These are phyloP conservation scores for Orthosia gothica DNA, from an alignment of 2,888 invertebrate species.

Conservation along the genomic window DNA sequence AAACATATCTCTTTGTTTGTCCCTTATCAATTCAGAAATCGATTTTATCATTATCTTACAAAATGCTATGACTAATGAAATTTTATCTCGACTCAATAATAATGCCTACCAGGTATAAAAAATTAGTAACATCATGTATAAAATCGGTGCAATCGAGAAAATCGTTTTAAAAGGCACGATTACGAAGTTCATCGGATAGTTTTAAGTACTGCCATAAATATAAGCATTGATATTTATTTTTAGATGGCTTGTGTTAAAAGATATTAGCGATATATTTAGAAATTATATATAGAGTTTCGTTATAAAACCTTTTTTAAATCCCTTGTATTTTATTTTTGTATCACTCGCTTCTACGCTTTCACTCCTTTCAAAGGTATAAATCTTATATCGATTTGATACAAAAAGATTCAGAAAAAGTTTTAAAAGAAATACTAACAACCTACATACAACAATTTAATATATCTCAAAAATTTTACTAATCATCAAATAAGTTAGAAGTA, in stretches of 20 bases:
- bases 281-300: conserved; percentile 39
- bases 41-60: not conserved
- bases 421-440: too few relatives aligned
- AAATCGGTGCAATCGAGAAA: conserved; percentile 46
- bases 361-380: conserved; percentile 17
- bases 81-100: not conserved
- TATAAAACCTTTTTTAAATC: not conserved
- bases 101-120: not conserved
- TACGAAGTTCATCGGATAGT: conserved; percentile 53
- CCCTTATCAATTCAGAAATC: not conserved
- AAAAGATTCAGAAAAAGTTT: not conserved
- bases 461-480: not conserved
- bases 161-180: conserved; percentile 56
- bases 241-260: conserved; percentile 66
- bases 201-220: conserved; percentile 77
- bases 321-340: conserved; percentile 13
- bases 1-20: not conserved
- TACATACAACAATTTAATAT: not conserved
- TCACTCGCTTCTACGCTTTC: conserved; percentile 34
- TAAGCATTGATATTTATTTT: conserved; percentile 77
- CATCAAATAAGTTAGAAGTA: conserved; percentile 13
- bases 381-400: conserved; percentile 67
- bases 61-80: not conserved
- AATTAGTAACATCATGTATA: conserved; percentile 4
- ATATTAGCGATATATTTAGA: conserved; percentile 55